phyloP scores from a whole-genome alignment of 1,140 invertebrate genomes.

The Drosophila carrolli region DNA sequence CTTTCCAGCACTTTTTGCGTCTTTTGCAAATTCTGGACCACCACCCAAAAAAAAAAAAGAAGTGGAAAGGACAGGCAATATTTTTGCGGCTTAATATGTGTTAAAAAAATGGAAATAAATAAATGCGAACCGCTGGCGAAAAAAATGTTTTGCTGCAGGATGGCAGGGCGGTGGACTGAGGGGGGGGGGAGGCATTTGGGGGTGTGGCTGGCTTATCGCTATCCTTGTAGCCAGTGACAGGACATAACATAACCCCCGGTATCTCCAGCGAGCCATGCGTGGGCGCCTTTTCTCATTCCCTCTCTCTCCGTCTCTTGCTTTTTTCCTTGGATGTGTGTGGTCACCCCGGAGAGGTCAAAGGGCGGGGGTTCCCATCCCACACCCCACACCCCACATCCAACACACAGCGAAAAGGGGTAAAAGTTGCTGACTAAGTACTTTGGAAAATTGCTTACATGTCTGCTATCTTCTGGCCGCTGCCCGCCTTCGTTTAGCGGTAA shows the following conservation, averaged over 20 bases:
- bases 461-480: constrained; percentile 46
- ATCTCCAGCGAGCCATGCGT: constrained; percentile 73
- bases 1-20: constrained; percentile 18
- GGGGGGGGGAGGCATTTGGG: not conserved
- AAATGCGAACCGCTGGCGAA: constrained; percentile 48
- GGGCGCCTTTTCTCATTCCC: constrained; percentile 25
- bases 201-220: constrained; percentile 45
- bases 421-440: constrained; percentile 83
- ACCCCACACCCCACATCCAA: too few species aligned
- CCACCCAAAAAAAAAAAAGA: constrained; percentile 18
- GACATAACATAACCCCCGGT: constrained; percentile 79
- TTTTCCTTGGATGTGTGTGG: constrained; percentile 39
- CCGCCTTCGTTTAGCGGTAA: constrained; percentile 65
- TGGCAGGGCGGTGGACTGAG: not conserved
- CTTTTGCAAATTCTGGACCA: constrained; percentile 32
- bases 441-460: constrained; percentile 77
- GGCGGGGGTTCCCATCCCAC: not conserved
- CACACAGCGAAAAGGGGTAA: constrained; percentile 49
- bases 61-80: constrained; percentile 58
- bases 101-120: constrained; percentile 56
- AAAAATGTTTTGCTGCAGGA: constrained; percentile 51
- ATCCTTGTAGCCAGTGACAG: constrained; percentile 76
- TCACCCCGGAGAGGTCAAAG: constrained; percentile 48
- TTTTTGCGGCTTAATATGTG: constrained; percentile 81
- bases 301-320: not conserved